Base-by-base conservation (phyloP, 2,113 vertebrate species). In the Orthonyx spaldingii region DNA sequence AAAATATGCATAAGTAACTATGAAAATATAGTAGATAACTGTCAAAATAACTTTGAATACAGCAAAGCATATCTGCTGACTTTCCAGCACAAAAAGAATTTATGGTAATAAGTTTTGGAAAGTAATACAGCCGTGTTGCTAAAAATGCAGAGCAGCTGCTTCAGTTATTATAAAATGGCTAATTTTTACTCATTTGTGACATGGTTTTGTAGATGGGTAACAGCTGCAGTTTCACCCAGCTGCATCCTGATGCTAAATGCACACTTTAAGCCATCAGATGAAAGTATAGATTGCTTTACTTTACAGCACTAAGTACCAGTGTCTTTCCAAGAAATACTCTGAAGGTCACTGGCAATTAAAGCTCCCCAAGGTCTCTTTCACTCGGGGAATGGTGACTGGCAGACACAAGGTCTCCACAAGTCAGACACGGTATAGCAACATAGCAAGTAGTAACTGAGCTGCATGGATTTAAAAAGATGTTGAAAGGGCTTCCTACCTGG, bases 81-180 rank as follows among this genome's bases (percentile, higher is more conserved):
- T 96, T 77, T 85, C 83, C n/a, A 95, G 70, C 93, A 87, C 59
- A 94, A 86, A 96, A 89, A 90, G 53, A 93, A 97, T 93, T 96
- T 97, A 97, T 96, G 91, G 85, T 69, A 91, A 93, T 96, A 95
- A 69, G 61, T 93, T 97, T 92, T 90, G 56, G 74, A 91, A 96
- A 97, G 89, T 81, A 91, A 91, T 89, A 80, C 57, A 93, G 90
- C 64, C 78, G 2, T 71, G 82, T 90, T 93, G 74, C 92, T 97
- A 96, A 97, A 96, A 96, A 95, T 75, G 85, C 68, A 95, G 66
- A 97, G 79, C 97, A 98, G 96, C 96, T 98, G 96, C 95, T 95
- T 96, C 74, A 68, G 74, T 96, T 97, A 95, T 92, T 95, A 65
- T 68, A 97, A 97, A 98, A 93, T 39, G 87, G 93, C 90, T 96